Percentiles rank a stretch among this genome's conserved stretches.
Evolutionary conservation across 2,113 vertebrate genomes (phyloP).

Genomic region (Prunella himalayana): DNA sequence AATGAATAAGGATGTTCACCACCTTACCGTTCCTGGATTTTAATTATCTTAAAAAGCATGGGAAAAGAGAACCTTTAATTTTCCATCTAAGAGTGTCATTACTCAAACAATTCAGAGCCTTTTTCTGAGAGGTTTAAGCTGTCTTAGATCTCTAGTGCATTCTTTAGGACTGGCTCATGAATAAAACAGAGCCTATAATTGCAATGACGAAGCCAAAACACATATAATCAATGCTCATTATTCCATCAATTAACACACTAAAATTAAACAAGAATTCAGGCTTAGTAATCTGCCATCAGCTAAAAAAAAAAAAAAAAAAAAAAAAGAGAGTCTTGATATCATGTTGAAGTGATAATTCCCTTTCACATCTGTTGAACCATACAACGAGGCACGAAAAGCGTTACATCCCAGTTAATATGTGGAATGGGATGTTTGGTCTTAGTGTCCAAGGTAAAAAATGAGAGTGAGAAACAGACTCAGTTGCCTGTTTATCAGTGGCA

Average conservation of each 20-base stretch:
- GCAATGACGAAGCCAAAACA: constrained; percentile 44
- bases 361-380: constrained; percentile 38
- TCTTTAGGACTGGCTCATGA: constrained; percentile 55
- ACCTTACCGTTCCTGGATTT: constrained; percentile 57
- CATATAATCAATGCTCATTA: constrained; percentile 61
- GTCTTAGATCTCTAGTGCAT: constrained; percentile 30
- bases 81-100: constrained; percentile 57
- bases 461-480: background rate
- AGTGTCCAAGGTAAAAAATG: background rate
- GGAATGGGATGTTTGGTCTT: background rate
- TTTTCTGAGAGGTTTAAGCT: constrained; percentile 51
- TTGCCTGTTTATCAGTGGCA: background rate
- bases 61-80: constrained; percentile 57
- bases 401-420: background rate
- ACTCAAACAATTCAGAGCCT: constrained; percentile 52
- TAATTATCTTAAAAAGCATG: constrained; percentile 61
- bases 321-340: background rate
- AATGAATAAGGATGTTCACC: constrained; percentile 60
- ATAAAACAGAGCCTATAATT: constrained; percentile 68
- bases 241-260: constrained; percentile 66
- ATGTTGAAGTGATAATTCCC: constrained; percentile 36
- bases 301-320: constrained; percentile 2
- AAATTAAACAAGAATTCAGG: constrained; percentile 65
- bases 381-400: background rate
- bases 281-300: constrained; percentile 40